These are phyloP conservation scores for Chrysotoxum bicinctum DNA, from an alignment of 2,888 invertebrate species.

Conservation along the genomic window DNA sequence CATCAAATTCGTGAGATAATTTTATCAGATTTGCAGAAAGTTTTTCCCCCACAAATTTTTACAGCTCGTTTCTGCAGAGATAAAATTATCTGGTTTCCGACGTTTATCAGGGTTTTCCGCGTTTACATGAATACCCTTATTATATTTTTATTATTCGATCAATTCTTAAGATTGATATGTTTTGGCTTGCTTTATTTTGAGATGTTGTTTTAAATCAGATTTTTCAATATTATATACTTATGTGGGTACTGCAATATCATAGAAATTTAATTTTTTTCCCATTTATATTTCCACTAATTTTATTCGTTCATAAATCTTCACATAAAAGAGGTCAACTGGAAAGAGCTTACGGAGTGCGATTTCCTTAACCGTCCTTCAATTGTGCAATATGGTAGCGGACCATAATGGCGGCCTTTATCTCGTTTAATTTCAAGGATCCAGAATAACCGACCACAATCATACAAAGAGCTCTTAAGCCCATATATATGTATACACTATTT, in stretches of 20 bases:
- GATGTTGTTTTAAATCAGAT: not conserved
- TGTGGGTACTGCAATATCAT: not conserved
- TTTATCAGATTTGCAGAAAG: no score
- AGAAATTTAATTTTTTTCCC: slow-evolving; percentile 25
- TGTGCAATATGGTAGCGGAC: slow-evolving; percentile 53
- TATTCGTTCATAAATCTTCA: slow-evolving; percentile 59
- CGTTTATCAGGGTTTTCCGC: no score
- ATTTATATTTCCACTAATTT: slow-evolving; percentile 63
- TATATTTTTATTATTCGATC: not conserved
- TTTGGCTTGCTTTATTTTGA: no score
- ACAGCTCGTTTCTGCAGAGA: no score
- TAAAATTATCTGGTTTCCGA: no score
- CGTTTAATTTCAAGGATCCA: slow-evolving; percentile 46
- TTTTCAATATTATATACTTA: not conserved
- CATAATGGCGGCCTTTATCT: slow-evolving; percentile 52
- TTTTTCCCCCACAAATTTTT: no score
- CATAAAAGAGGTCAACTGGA: slow-evolving; percentile 62
- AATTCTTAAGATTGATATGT: not conserved
- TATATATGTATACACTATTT: not conserved
- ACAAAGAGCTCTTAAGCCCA: not conserved
- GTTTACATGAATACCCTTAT: no score
- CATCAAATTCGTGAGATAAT: no score
- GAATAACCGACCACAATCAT: slow-evolving; percentile 14
- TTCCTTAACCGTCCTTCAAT: slow-evolving; percentile 67
- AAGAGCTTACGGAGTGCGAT: slow-evolving; percentile 69